Percentiles rank a stretch among this genome's conserved stretches.
These are phyloP conservation scores for Anarsia innoxiella DNA, from an alignment of 2,888 invertebrate genomes.

Conservation along the genomic window DNA sequence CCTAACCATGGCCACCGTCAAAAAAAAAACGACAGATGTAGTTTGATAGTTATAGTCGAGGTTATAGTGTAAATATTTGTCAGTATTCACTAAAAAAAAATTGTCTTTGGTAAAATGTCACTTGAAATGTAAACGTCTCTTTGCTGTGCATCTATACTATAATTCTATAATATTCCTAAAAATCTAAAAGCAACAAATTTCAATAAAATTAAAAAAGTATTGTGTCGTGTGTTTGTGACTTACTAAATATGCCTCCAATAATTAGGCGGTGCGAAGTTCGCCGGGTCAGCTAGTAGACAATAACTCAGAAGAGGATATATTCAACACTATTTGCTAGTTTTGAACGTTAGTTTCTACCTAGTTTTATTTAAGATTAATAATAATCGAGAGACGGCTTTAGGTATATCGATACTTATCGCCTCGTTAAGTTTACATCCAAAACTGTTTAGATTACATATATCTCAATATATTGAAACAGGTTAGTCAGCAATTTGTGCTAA, in stretches of 20 bases:
- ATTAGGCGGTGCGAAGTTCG: constrained; percentile 3
- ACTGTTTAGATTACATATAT: too few species aligned
- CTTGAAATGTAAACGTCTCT: constrained; percentile 6
- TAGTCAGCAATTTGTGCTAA: too few species aligned
- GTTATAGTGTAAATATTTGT: constrained; percentile 13
- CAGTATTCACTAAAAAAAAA: constrained; percentile 10
- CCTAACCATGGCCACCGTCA: constrained; percentile 14
- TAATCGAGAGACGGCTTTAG: too few species aligned
- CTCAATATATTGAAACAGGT: too few species aligned
- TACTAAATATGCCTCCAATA: neutral
- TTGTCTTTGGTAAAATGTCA: constrained; percentile 9
- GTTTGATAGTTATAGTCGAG: constrained; percentile 11
- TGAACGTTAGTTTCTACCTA: too few species aligned
- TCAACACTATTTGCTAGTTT: too few species aligned
- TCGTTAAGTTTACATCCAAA: too few species aligned
- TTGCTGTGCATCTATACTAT: constrained; percentile 11
- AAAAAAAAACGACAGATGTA: constrained; percentile 8
- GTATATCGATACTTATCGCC: too few species aligned
- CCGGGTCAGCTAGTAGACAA: constrained; percentile 4
- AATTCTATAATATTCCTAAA: neutral
- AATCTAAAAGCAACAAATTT: constrained; percentile 13
- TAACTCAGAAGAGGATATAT: too few species aligned
- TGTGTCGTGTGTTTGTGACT: neutral
- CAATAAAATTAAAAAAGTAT: constrained; percentile 5
- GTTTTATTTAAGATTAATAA: too few species aligned